A percentile compares a stretch with the other conserved stretches of the same genome.
Conservation (phyloP, 2,888 invertebrate genomes). For the Lasioglossum oenotherae region DNA sequence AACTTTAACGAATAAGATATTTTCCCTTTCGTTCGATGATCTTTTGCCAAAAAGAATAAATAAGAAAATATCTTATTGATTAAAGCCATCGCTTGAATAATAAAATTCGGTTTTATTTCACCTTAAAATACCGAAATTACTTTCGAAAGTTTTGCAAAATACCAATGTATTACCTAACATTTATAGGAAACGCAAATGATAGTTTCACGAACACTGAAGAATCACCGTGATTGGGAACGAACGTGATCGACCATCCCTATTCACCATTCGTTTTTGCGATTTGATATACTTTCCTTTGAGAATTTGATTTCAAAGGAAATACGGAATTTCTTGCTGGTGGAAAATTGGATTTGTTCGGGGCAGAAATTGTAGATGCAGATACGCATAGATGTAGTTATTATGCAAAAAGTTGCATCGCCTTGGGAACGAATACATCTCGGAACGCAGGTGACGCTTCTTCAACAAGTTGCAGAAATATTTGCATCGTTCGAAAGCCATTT, state of each 20-base stretch:
- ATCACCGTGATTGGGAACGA: too few species aligned
- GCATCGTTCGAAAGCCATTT: slow-evolving; percentile 20
- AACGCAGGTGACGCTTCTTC: neutral
- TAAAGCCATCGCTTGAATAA: too few species aligned
- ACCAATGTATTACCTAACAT: too few species aligned
- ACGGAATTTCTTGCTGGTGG: neutral
- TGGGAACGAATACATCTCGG: neutral
- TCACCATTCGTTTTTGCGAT: neutral
- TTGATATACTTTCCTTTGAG: neutral
- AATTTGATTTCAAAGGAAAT: slow-evolving; percentile 12
- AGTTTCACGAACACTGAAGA: too few species aligned
- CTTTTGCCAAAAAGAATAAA: too few species aligned
- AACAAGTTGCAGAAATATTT: slow-evolving; percentile 35
- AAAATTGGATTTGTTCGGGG: slow-evolving; percentile 39
- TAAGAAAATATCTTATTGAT: too few species aligned
- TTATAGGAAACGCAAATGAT: too few species aligned
- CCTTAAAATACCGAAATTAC: too few species aligned
- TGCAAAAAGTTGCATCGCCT: neutral
- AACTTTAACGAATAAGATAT: too few species aligned
- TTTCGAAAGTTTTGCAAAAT: too few species aligned
- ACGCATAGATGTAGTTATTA: neutral
- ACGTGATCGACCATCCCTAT: neutral
- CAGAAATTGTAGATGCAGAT: slow-evolving; percentile 2
- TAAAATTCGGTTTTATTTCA: too few species aligned
- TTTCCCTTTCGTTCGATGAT: too few species aligned